phyloP scores from a whole-genome alignment of 2,888 invertebrate genomes.

The Strigamia crassipes region DNA sequence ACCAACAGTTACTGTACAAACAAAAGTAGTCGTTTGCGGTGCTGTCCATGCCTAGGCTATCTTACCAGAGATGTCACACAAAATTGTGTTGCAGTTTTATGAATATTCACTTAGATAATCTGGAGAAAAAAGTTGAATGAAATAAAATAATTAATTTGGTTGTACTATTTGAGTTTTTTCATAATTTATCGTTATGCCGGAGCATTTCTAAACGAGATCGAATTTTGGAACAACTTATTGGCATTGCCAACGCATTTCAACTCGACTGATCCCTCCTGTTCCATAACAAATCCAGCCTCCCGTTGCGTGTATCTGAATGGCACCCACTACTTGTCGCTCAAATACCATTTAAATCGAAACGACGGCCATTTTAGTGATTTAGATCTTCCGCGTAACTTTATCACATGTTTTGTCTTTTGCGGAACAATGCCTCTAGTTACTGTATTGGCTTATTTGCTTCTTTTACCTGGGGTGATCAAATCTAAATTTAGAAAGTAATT shows the following conservation, averaged over 20 bases:
- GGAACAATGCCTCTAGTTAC: slow-evolving; percentile 80
- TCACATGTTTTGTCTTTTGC: slow-evolving; percentile 80
- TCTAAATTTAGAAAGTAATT: slow-evolving; percentile 82
- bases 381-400: slow-evolving; percentile 66
- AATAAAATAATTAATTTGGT: too few species aligned
- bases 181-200: slow-evolving; percentile 80
- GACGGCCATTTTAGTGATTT: slow-evolving; percentile 55
- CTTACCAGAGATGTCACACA: too few species aligned
- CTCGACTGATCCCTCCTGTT: not conserved
- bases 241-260: slow-evolving; percentile 52
- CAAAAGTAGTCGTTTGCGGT: too few species aligned
- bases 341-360: slow-evolving; percentile 63
- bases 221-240: slow-evolving; percentile 63
- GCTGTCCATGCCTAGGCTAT: too few species aligned
- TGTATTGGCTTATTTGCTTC: slow-evolving; percentile 81
- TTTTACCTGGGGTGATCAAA: slow-evolving; percentile 80
- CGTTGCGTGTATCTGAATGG: slow-evolving; percentile 65
- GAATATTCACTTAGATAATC: too few species aligned
- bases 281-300: slow-evolving; percentile 51
- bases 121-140: too few species aligned
- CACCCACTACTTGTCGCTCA: slow-evolving; percentile 71
- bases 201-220: slow-evolving; percentile 72
- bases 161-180: slow-evolving; percentile 77
- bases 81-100: too few species aligned
- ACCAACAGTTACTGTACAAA: too few species aligned